Evolutionary conservation across 2,797 vertebrate species (phyloP).

Genomic region (Cyclura pinguis): DNA sequence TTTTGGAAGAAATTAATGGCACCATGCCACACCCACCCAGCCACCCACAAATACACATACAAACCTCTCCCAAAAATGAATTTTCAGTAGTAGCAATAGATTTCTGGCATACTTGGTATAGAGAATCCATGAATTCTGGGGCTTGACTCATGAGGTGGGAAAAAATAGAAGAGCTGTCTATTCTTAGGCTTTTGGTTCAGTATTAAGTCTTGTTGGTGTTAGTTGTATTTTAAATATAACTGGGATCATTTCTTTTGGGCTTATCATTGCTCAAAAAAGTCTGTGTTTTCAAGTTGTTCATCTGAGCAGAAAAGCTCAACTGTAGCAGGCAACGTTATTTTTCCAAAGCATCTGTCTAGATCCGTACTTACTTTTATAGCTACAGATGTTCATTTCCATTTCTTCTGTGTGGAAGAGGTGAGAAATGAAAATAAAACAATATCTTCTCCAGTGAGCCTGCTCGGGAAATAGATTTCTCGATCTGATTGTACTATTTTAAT

Average conservation of each 20-base stretch:
- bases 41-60: too few relatives aligned
- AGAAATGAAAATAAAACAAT: not conserved
- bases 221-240: not conserved
- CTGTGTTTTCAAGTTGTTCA: not conserved
- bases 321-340: constrained; percentile 29
- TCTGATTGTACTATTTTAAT: constrained; percentile 28
- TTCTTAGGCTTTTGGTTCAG: constrained; percentile 31
- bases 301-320: constrained; percentile 28
- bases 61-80: not conserved
- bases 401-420: not conserved
- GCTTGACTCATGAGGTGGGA: not conserved
- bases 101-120: constrained; percentile 1
- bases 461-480: constrained; percentile 15
- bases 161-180: not conserved
- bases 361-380: constrained; percentile 12
- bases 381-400: constrained; percentile 1
- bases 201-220: constrained; percentile 16
- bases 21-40: constrained; percentile 1
- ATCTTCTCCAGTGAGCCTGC: constrained; percentile 48
- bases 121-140: not conserved
- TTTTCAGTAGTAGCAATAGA: constrained; percentile 11
- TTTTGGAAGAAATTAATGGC: constrained; percentile 24
- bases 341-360: constrained; percentile 36
- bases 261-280: constrained; percentile 24
- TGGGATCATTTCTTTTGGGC: not conserved